Percentiles rank a stretch among this genome's conserved stretches.
Evolutionary conservation across 2,113 vertebrate genomes (phyloP).

Genomic region (Galeopterus variegatus): DNA sequence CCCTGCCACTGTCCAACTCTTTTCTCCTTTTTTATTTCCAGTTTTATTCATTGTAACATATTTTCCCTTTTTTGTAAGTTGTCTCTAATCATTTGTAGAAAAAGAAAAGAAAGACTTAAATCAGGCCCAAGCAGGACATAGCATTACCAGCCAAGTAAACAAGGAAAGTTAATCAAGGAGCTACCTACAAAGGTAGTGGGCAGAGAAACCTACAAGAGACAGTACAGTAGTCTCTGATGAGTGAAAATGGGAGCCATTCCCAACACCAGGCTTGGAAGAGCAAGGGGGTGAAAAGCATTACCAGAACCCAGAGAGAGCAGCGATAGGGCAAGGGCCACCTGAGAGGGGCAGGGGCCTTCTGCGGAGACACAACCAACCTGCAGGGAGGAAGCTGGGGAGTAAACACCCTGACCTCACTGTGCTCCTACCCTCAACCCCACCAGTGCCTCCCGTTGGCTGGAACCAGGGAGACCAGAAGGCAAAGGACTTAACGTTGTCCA

Average conservation of each 20-base stretch:
- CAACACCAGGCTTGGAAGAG: not conserved
- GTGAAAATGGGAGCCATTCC: not conserved
- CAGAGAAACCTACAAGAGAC: not conserved
- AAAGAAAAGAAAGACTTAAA: not conserved
- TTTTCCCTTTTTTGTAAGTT: not conserved
- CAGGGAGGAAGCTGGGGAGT: not conserved
- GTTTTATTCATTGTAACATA: not conserved
- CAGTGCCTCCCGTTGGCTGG: too few species aligned
- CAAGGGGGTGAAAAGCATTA: not conserved
- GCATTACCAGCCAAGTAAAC: not conserved
- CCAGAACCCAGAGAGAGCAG: not conserved
- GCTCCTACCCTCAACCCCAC: not conserved
- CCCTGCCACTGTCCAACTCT: not conserved
- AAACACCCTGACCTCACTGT: not conserved
- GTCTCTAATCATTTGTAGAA: not conserved
- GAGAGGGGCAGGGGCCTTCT: not conserved
- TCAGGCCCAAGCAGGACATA: not conserved
- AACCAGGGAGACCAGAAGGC: not conserved
- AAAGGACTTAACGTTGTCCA: not conserved
- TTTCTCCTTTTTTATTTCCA: not conserved
- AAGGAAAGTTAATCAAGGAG: not conserved
- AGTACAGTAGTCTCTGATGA: not conserved
- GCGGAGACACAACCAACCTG: not conserved
- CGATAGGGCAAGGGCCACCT: not conserved
- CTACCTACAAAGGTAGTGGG: not conserved